Evolutionary conservation across 2,797 vertebrate species (phyloP), one percentile per base, ranked within the genome.

Genomic region (Zalophus californianus): DNA sequence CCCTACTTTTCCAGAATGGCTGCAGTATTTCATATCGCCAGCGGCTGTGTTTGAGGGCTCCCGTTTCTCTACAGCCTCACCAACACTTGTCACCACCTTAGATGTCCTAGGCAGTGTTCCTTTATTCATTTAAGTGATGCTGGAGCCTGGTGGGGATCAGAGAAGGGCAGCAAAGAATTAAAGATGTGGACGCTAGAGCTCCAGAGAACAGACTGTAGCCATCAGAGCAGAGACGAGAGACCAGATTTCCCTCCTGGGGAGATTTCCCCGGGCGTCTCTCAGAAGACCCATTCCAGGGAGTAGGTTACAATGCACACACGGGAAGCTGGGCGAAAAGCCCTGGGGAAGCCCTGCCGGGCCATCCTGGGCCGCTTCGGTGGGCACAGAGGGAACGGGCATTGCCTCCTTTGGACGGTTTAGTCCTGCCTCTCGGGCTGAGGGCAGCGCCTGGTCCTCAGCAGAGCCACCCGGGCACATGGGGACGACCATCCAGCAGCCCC

Each of bases 351-450:
- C 54, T 38, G 14, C 44, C 18, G 48, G 32, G 20, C 73, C 48
- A 0, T 78, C 44, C 60, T 50, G 48, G 54, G 3, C 0, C 0
- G 18, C 32, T 50, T 35, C 2, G 1, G 9, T 8, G 3, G 44
- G 20, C 32, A 21, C 21, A 4, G 60, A 60, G 70, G 77, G 79
- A 58, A 23, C 11, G 10, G 29, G 29, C 52, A 5, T 50, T 58
- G 60, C 72, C 64, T 72, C 41, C 90, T 41, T 41, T 68, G 56
- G 70, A 62, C 52, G 18, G 5, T 58, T 58, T n/a, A 66, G 16
- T 58, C n/a, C 60, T 60, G 27, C 52, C 13, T n/a, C 20, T 29
- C 16, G 0, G 13, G 64, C 54, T 2, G 1, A 1, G 16, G 35
- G 6, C 25, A 32, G 13, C 4, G 4, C 73, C 64, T 25, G 64